phyloP scores from a whole-genome alignment of 2,888 invertebrate genomes.

The Nemotelus pantherinus region DNA sequence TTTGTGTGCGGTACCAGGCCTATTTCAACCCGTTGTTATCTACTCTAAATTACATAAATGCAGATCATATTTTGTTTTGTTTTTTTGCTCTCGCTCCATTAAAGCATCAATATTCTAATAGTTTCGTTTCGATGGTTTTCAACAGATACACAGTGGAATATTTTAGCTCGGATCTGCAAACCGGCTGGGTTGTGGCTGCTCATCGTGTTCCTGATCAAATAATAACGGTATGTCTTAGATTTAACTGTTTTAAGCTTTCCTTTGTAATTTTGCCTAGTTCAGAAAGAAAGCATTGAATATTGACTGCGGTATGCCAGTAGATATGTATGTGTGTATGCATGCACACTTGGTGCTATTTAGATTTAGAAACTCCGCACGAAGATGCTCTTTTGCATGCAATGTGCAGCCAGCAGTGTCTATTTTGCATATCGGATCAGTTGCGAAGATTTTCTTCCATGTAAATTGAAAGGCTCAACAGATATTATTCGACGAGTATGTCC shows the following conservation, averaged over 20 bases:
- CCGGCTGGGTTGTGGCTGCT: conserved; percentile 79
- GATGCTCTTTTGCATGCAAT: conserved; percentile 37
- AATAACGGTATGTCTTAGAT: conserved; percentile 69
- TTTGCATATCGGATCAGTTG: conserved; percentile 10
- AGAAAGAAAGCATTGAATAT: too few species aligned
- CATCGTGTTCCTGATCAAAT: conserved; percentile 74
- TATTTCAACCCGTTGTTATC: background rate
- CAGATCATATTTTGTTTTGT: conserved; percentile 10
- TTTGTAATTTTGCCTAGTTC: background rate
- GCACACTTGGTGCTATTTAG: conserved; percentile 36
- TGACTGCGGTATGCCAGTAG: too few species aligned
- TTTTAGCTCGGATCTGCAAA: conserved; percentile 79
- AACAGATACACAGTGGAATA: conserved; percentile 80
- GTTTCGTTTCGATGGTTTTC: background rate
- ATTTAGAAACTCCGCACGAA: conserved; percentile 28
- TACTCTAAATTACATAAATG: conserved; percentile 4
- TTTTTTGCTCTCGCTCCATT: background rate
- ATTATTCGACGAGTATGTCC: background rate
- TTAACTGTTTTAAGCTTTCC: conserved; percentile 1
- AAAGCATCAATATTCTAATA: conserved; percentile 15
- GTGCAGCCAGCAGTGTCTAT: conserved; percentile 8
- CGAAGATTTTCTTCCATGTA: conserved; percentile 5
- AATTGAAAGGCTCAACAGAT: conserved; percentile 2
- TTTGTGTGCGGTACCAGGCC: background rate
- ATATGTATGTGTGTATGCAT: background rate